These are phyloP conservation scores for Mionectes macconnelli DNA, from an alignment of 2,113 vertebrate genomes.

Conservation along the genomic window DNA sequence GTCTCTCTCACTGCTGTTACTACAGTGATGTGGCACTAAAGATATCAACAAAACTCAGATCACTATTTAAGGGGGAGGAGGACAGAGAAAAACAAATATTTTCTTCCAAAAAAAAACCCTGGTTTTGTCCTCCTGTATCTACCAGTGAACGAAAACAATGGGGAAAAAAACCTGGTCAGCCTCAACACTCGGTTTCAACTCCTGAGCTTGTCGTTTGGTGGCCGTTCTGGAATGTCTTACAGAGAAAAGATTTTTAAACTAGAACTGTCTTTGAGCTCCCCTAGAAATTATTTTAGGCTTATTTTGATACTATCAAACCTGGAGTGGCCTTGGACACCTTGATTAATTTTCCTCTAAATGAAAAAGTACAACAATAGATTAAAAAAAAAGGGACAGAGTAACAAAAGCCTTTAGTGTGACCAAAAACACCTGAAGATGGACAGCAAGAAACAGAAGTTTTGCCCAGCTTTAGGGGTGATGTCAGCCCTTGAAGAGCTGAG, in stretches of 20 bases:
- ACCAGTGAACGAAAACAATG: not conserved
- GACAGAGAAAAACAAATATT: not conserved
- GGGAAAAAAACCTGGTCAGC: not conserved
- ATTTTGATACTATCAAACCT: not conserved
- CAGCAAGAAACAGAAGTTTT: not conserved
- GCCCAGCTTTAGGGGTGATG: not conserved
- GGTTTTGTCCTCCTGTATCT: not conserved
- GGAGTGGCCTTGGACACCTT: not conserved
- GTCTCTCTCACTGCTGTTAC: not conserved
- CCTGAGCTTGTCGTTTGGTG: not conserved
- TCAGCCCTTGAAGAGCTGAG: fast-evolving
- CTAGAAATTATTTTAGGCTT: not conserved
- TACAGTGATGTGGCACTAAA: not conserved
- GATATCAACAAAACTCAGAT: not conserved
- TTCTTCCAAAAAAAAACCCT: not conserved
- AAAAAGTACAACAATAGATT: not conserved
- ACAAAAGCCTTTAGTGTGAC: not conserved
- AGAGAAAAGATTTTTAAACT: not conserved
- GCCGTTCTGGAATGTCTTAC: not conserved
- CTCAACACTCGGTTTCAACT: not conserved
- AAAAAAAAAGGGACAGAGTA: not conserved
- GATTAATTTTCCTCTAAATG: not conserved
- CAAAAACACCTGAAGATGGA: not conserved
- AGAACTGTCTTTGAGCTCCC: not conserved
- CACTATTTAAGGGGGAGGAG: not conserved